Base-by-base conservation (phyloP, 2,888 invertebrate species). In the Hirtodrosophila alboralis region DNA sequence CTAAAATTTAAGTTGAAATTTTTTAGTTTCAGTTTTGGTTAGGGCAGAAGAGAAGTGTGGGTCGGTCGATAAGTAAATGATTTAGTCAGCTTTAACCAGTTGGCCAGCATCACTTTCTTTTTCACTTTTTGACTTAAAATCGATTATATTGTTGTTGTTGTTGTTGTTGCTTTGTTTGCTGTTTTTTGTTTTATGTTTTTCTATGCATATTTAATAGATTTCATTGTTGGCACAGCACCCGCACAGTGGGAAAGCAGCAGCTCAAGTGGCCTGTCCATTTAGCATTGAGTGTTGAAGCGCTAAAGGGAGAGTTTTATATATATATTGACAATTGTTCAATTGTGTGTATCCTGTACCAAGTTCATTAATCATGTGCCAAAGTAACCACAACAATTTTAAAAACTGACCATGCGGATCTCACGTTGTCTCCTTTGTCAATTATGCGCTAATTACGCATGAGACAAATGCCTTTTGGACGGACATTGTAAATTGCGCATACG, bases 91-190 rank as follows among this genome's bases (percentile, higher is more conserved):
- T 52, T n/a, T 33, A 38, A 48, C 37, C 43, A 58, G 51, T 37
- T n/a, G 51, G 37, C 26, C 81, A 77, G 54, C 58, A 63, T 83
- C 63, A 76, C 76, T 76, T 76, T 76, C 76, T 76, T 83, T 76
- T 83, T 76, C 76, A 81, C 75, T 78, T 53, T 64, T 63, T 49
- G 48, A 64, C 48, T 56, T 26, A 10, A 44, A 58, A 63, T 65
- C 67, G 65, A 65, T 66, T 48, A 30, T 12, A 10, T 31, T 33
- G 63, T 9, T 44, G 49, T 23, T 38, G 18, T 8, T 43, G 36
- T 13, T 27, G 43, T 6, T 40, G 45, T 4, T 45, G 23, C 23
- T 41, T 27, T 44, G 12, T 47, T 36, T 33, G 26, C 38, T 38
- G 38, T 49, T 13, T 27, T n/a, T n/a, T n/a, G n/a, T n/a, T n/a